Evolutionary conservation across 2,888 invertebrate genomes (phyloP).

Genomic region (Stenoptilia bipunctidactyla): DNA sequence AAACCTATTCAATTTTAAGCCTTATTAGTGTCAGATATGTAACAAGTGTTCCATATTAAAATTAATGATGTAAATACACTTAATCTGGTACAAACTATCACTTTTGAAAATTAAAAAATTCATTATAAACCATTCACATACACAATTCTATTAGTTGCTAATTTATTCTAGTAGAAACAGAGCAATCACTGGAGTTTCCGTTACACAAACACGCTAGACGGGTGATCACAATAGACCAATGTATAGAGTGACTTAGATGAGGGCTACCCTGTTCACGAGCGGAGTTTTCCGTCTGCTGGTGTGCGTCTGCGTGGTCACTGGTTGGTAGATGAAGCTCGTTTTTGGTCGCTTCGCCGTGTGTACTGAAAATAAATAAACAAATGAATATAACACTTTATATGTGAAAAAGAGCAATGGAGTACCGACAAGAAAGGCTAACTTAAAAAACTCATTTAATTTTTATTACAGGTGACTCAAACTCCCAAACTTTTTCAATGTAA

Average conservation of each 20-base stretch:
- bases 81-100: constrained; percentile 45
- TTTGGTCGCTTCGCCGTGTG: constrained; percentile 62
- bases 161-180: constrained; percentile 23
- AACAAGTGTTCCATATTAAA: constrained; percentile 49
- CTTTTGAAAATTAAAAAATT: constrained; percentile 16
- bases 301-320: constrained; percentile 51
- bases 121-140: constrained; percentile 4
- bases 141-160: constrained; percentile 18
- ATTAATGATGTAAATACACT: constrained; percentile 45
- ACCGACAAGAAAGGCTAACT: too few relatives aligned
- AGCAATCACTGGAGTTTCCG: constrained; percentile 30
- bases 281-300: constrained; percentile 75
- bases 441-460: too few relatives aligned
- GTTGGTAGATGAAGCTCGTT: constrained; percentile 54
- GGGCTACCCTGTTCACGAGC: constrained; percentile 67
- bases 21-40: constrained; percentile 59
- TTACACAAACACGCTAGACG: constrained; percentile 18
- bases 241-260: constrained; percentile 29
- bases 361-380: too few relatives aligned
- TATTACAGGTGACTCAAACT: too few relatives aligned
- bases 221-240: constrained; percentile 28
- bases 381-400: too few relatives aligned
- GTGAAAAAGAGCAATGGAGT: too few relatives aligned
- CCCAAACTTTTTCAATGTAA: too few relatives aligned
- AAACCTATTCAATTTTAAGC: not conserved